Evolutionary conservation across 2,888 invertebrate genomes (phyloP), one percentile per base, ranked within the genome.

Genomic region (Globia sparganii): DNA sequence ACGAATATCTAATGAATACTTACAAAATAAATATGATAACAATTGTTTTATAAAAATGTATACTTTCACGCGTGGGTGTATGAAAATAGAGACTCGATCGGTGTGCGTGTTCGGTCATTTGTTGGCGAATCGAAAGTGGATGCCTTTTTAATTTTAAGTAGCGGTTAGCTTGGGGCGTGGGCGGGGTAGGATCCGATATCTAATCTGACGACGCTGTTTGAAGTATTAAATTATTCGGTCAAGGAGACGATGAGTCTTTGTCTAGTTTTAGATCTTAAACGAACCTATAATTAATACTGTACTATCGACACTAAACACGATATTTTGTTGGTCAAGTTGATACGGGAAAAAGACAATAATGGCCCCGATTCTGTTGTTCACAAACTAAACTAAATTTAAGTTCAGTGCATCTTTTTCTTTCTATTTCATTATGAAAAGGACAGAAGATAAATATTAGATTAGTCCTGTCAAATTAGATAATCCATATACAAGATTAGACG

Each of bases 1-100:
- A 80, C 77, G 91, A 91, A 92, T 94, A 93, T 94, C 94, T 94
- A 94, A 94, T 94, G 93, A 94, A 91, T 93, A 92, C 94, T 92
- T 86, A 92, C 85, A 87, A 84, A 80, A 86, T 87, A 88, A 91
- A 90, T 88, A 91, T 81, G 82, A 90, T 89, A 91, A 91, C 90
- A 89, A 87, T 87, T 87, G 87, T 87, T 88, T 87, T 86, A 87
- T 86, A 88, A 81, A 79, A 88, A 86, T 62, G 83, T 82, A 73
- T 72, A 81, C 88, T 88, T 87, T 87, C 88, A 72, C 83, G 80
- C 62, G 88, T 83, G 70, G 88, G 87, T 69, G 87, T n/a, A 77
- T 59, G 72, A 76, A 79, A 83, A 84, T 78, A 79, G 67, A 84
- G 61, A 61, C 56, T 71, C 53, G n/a, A n/a, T 31, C 18, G 69